phyloP scores from a whole-genome alignment of 2,113 vertebrate species.

The Brachyhypopomus occidentalis region DNA sequence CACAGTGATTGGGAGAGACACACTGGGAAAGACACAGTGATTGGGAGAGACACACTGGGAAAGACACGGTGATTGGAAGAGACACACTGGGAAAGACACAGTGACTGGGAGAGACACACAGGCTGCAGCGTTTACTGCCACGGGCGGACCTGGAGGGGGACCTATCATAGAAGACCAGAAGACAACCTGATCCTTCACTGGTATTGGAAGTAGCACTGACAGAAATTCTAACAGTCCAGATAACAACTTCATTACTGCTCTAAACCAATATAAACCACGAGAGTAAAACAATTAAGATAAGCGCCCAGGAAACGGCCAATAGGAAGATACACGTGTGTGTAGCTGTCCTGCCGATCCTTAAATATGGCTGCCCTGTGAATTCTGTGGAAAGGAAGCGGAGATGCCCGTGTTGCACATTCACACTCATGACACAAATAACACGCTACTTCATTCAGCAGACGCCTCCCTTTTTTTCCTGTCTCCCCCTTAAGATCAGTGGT shows the following conservation, averaged over 20 bases:
- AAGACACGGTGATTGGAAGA: too few relatives aligned
- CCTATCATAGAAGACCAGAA: slow-evolving; percentile 2
- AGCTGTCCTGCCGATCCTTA: background rate
- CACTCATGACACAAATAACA: background rate
- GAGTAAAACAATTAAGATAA: background rate
- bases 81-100: too few relatives aligned
- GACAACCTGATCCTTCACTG: background rate
- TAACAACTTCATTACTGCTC: background rate
- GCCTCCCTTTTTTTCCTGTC: background rate
- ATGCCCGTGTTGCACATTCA: background rate
- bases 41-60: too few relatives aligned
- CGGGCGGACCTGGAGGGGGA: background rate
- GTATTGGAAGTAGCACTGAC: background rate
- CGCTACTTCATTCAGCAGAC: background rate
- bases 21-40: too few relatives aligned
- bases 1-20: too few relatives aligned
- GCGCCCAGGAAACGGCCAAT: background rate
- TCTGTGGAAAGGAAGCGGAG: background rate
- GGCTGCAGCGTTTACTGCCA: slow-evolving; percentile 11
- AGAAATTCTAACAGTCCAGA: background rate
- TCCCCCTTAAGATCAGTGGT: slow-evolving; percentile 15
- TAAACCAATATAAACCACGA: background rate
- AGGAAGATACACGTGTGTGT: background rate
- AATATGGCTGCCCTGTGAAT: background rate
- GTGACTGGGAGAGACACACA: too few relatives aligned